Conservation (phyloP, 2,797 vertebrate genomes). For the Parambassis ranga region DNA sequence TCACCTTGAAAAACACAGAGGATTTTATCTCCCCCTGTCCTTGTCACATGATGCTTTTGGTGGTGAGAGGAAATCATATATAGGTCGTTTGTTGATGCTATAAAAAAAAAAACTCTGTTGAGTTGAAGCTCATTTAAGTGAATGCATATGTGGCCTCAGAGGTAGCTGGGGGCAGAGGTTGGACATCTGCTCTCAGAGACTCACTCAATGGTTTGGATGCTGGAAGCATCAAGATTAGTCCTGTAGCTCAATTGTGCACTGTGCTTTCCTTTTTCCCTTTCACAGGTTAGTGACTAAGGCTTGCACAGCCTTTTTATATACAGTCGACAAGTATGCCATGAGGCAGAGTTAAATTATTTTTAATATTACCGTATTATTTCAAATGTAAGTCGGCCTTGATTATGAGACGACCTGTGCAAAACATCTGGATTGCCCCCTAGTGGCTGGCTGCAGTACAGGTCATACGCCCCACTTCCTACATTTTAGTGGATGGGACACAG, state of each 20-base stretch:
- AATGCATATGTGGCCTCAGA: conserved; percentile 31
- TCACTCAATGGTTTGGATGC: not conserved
- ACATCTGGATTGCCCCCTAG: too few relatives aligned
- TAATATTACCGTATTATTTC: too few relatives aligned
- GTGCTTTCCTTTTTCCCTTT: not conserved
- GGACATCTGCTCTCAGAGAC: conserved; percentile 31
- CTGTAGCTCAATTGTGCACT: not conserved
- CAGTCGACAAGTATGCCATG: not conserved
- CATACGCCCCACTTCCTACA: too few relatives aligned
- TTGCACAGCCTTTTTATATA: not conserved
- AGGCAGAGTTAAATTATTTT: too few relatives aligned
- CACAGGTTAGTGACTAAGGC: not conserved
- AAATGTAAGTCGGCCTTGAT: too few relatives aligned
- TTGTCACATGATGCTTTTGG: not conserved
- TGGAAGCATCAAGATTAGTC: not conserved
- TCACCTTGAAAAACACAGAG: conserved; percentile 45
- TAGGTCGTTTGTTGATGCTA: conserved; percentile 15
- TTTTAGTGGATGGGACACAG: too few relatives aligned
- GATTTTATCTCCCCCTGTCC: not conserved
- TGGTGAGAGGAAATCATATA: not conserved
- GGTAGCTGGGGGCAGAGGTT: not conserved
- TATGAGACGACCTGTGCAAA: too few relatives aligned
- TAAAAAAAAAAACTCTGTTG: conserved; percentile 32
- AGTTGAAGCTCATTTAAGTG: conserved; percentile 28
- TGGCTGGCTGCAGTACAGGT: too few relatives aligned